Conservation (phyloP, 2,888 invertebrate species). For the Falcaria lacertinaria region DNA sequence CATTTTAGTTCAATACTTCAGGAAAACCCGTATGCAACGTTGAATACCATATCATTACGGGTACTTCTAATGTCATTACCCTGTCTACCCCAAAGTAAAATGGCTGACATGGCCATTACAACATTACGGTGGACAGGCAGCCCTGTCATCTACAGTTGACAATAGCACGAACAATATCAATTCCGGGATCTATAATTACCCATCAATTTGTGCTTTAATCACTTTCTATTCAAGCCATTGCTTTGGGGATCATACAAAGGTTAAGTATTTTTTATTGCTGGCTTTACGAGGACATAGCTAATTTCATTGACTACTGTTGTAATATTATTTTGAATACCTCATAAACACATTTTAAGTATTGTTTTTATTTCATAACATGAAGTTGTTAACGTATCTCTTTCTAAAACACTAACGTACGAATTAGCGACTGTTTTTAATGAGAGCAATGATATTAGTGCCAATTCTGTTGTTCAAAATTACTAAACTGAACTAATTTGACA, state of each 20-base stretch:
- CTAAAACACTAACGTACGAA: no score
- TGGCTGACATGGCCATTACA: slow-evolving; percentile 39
- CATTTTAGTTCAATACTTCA: slow-evolving; percentile 5
- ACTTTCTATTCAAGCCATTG: slow-evolving; percentile 27
- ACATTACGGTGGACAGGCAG: slow-evolving; percentile 36
- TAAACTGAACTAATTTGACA: no score
- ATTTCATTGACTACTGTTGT: no score
- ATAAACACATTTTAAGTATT: no score
- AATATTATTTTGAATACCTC: no score
- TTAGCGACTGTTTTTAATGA: no score
- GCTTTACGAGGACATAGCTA: slow-evolving; percentile 57
- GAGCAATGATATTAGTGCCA: no score
- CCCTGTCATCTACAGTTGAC: slow-evolving; percentile 39
- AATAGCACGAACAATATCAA: slow-evolving; percentile 20
- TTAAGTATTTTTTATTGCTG: slow-evolving; percentile 50
- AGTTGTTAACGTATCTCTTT: no score
- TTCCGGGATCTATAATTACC: slow-evolving; percentile 13
- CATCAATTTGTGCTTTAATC: slow-evolving; percentile 23
- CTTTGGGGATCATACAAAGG: slow-evolving; percentile 30
- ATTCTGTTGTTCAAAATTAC: no score
- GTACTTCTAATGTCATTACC: slow-evolving; percentile 42
- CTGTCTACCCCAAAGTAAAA: slow-evolving; percentile 32
- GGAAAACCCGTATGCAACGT: slow-evolving; percentile 32
- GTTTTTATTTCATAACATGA: no score
- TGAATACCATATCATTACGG: slow-evolving; percentile 36